Evolutionary conservation across 2,113 vertebrate species (phyloP).

Genomic region (Tychaedon coryphoeus): DNA sequence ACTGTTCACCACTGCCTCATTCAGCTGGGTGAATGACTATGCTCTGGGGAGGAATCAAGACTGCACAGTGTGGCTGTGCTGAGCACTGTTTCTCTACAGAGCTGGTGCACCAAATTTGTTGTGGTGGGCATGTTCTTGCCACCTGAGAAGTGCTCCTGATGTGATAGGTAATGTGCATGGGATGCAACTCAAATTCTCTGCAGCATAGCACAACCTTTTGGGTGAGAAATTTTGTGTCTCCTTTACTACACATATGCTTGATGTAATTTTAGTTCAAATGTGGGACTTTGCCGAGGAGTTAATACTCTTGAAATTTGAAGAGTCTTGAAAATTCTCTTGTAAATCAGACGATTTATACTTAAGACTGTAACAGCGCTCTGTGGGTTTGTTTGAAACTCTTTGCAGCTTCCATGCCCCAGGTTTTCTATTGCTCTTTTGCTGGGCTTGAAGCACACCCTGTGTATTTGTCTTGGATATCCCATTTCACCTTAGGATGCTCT

Average conservation of each 20-base stretch:
- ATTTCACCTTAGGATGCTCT: neutral
- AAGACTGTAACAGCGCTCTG: neutral
- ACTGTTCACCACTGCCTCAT: neutral
- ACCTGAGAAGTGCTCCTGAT: neutral
- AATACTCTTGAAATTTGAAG: neutral
- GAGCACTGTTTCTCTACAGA: neutral
- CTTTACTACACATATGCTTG: accelerated
- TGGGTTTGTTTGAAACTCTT: neutral
- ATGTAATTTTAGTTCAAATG: neutral
- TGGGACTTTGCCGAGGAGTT: neutral
- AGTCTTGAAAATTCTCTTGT: neutral
- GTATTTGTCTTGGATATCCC: neutral
- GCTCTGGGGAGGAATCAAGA: neutral
- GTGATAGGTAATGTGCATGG: accelerated
- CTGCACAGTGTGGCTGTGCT: neutral
- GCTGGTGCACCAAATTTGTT: neutral
- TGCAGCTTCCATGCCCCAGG: neutral
- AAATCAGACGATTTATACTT: neutral
- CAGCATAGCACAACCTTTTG: accelerated
- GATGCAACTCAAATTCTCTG: accelerated
- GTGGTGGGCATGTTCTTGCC: neutral
- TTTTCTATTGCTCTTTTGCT: neutral
- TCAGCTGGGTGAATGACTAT: neutral
- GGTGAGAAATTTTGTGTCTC: neutral
- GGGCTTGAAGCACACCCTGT: neutral